Evolutionary conservation across 2,113 vertebrate genomes (phyloP), one percentile per base, ranked within the genome.

Genomic region (Leucosticte australis): DNA sequence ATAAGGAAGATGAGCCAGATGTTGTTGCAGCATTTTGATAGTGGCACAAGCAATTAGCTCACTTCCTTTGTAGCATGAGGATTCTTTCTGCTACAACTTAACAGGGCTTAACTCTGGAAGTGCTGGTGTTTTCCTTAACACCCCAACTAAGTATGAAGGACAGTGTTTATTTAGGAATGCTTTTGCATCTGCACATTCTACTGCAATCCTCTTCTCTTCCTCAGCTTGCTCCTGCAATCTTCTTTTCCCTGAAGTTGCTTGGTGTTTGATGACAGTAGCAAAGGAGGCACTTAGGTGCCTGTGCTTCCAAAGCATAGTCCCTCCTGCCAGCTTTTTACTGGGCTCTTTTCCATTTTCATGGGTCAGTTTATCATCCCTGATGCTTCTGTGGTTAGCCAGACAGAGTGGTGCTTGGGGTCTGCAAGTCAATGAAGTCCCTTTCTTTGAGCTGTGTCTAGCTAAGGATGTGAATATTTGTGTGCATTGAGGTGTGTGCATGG

Each of bases 1-100:
- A 73, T 71, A 88, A 94, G 92, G 87, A 96, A 80, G 86, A 89
- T 88, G 80, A 92, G 55, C 83, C 91, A 90, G 94, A 86, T 95
- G 92, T 85, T 91, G 52, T 73, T 91, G 73, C 59, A 84, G 79
- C 1, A 2, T 77, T 92, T 82, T 93, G 77, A 89, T 90, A 89
- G 81, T 59, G 57, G 65, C 67, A 79, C 56, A 84, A 83, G 26
- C 1, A 17, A 84, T 94, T 75, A 94, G 53, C 74, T 94, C 81
- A 82, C 83, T 96, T 96, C 89, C 86, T 91, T 94, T 73, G n/a
- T 91, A 83, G 23, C 81, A 63, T 42, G 55, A 83, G 83, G 80
- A 62, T 78, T 60, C 47, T 93, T 95, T 92, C 80, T 93, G 24
- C 53, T 69, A 42, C 2, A n/a, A n/a, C n/a, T n/a, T n/a, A n/a